Evolutionary conservation across 2,888 invertebrate genomes (phyloP).

Genomic region (Uropetala carovei): DNA sequence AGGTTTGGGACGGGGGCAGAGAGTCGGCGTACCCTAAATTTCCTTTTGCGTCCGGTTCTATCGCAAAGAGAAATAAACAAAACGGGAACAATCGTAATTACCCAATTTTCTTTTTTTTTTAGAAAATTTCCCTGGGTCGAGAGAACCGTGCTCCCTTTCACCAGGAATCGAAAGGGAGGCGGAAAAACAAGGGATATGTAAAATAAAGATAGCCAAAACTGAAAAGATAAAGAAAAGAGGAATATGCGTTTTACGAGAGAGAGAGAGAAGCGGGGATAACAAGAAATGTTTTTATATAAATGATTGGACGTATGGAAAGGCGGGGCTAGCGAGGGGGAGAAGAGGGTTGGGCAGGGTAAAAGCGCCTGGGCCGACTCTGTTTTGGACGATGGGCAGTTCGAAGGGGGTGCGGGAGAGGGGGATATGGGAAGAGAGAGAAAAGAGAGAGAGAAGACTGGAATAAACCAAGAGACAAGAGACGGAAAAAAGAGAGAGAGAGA

Average conservation of each 20-base stretch:
- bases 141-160: neutral
- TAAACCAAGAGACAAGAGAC: neutral
- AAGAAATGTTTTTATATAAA: constrained; percentile 60
- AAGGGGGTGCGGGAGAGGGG: neutral
- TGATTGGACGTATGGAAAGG: neutral
- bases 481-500: neutral
- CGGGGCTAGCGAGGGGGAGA: neutral
- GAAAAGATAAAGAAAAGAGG: constrained; percentile 30
- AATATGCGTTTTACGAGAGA: neutral
- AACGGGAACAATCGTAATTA: no score
- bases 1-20: no score
- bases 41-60: no score
- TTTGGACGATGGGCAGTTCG: constrained; percentile 41
- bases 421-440: no score
- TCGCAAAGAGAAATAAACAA: no score
- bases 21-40: no score
- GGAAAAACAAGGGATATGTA: neutral
- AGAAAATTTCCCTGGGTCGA: neutral
- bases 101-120: neutral
- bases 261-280: constrained; percentile 40
- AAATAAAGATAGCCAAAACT: constrained; percentile 42
- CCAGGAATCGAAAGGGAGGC: neutral
- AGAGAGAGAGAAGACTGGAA: neutral
- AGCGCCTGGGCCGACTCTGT: neutral
- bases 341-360: neutral